Evolutionary conservation across 2,113 vertebrate species (phyloP).

Genomic region (Pterocles orientalis): DNA sequence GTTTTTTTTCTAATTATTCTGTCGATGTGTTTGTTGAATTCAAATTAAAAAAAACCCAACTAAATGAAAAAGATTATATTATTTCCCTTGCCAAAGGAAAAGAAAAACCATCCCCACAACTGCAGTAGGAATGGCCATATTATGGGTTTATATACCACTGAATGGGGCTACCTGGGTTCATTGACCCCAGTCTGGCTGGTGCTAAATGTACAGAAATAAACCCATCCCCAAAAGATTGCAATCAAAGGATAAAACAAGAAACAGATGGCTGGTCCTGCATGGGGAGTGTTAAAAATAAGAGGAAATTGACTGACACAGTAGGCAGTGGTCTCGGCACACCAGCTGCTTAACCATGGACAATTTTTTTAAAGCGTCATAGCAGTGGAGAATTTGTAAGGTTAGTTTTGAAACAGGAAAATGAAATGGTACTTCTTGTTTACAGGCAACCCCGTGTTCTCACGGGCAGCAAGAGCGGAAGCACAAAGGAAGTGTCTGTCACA

Average conservation of each 20-base stretch:
- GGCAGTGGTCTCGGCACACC: conserved; percentile 51
- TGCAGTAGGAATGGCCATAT: not conserved
- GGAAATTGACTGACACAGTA: conserved; percentile 62
- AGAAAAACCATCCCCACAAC: not conserved
- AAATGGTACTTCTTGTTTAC: not conserved
- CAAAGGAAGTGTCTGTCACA: not conserved
- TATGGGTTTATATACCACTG: conserved; percentile 31
- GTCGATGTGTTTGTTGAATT: not conserved
- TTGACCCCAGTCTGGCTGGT: conserved; percentile 32
- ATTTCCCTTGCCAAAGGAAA: not conserved
- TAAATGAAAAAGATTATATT: not conserved
- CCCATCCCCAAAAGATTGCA: conserved; percentile 49
- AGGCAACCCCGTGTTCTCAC: not conserved
- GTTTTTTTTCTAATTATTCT: not conserved
- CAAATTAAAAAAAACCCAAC: not conserved
- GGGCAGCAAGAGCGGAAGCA: not conserved
- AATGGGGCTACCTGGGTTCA: conserved; percentile 23
- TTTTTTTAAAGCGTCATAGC: conserved; percentile 9
- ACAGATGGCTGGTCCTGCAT: conserved; percentile 60
- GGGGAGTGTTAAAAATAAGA: conserved; percentile 62
- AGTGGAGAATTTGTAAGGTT: conserved; percentile 5
- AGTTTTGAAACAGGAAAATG: not conserved
- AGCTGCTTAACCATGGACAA: conserved; percentile 32
- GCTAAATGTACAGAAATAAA: conserved; percentile 54
- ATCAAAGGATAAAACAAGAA: conserved; percentile 54